Conservation (phyloP, 2,888 invertebrate genomes). For the Theodoxus fluviatilis region DNA sequence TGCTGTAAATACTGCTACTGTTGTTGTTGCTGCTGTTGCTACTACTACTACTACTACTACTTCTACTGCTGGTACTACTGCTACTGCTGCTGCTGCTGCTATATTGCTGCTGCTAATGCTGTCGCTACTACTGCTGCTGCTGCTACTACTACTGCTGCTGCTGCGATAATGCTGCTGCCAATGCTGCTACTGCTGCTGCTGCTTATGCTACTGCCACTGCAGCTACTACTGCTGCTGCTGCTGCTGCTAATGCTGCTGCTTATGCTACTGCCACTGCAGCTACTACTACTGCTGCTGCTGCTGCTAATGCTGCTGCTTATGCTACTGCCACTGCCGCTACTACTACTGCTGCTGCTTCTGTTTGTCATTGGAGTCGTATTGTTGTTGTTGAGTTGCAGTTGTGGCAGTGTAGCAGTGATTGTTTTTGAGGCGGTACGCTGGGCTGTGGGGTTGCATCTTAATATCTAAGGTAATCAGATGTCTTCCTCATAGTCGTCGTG, state of each 20-base stretch:
- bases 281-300: constrained; percentile 14
- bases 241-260: constrained; percentile 13
- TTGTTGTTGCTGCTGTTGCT: too few species aligned
- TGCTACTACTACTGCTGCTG: constrained; percentile 23
- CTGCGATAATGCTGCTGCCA: constrained; percentile 13
- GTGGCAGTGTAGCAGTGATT: too few species aligned
- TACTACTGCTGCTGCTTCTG: too few species aligned
- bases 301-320: constrained; percentile 16
- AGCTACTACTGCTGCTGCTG: constrained; percentile 12
- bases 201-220: constrained; percentile 16
- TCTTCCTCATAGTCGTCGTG: neutral
- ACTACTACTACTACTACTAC: constrained; percentile 20
- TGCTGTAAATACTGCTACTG: too few species aligned
- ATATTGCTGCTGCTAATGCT: constrained; percentile 22
- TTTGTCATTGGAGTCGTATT: too few species aligned
- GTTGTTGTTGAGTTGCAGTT: too few species aligned
- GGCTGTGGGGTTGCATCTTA: too few species aligned
- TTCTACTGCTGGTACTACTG: constrained; percentile 16
- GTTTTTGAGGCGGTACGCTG: too few species aligned
- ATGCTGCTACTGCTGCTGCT: constrained; percentile 21
- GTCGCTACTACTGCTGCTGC: constrained; percentile 25
- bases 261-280: neutral
- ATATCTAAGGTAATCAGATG: too few species aligned
- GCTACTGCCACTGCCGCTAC: constrained; percentile 17
- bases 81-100: constrained; percentile 21